Evolutionary conservation across 2,888 invertebrate genomes (phyloP).

Genomic region (Drosophila quinaria): DNA sequence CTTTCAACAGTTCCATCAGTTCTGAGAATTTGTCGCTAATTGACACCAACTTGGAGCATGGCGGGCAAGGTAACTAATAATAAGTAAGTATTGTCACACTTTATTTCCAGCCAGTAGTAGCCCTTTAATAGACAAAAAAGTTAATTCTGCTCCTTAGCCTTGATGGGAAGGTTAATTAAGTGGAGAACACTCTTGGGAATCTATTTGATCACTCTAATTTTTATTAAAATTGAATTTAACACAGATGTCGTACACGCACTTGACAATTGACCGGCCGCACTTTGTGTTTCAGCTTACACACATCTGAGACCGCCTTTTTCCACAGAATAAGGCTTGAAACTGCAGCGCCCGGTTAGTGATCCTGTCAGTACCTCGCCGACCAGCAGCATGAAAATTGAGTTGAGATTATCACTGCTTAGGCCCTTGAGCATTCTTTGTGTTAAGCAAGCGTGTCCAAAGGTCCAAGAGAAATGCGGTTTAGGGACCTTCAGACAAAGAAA

Average conservation of each 20-base stretch:
- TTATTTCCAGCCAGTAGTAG: slow-evolving; percentile 48
- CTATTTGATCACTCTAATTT: slow-evolving; percentile 71
- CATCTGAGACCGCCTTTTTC: slow-evolving; percentile 70
- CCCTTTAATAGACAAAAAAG: not conserved
- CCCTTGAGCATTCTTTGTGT: slow-evolving; percentile 31
- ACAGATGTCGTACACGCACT: slow-evolving; percentile 68
- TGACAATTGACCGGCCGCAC: slow-evolving; percentile 55
- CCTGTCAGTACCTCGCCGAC: slow-evolving; percentile 23
- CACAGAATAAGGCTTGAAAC: slow-evolving; percentile 69
- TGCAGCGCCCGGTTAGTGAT: slow-evolving; percentile 32
- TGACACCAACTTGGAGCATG: slow-evolving; percentile 50
- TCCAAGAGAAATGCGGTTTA: slow-evolving; percentile 12
- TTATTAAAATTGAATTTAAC: slow-evolving; percentile 75
- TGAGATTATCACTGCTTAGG: slow-evolving; percentile 70
- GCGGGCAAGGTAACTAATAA: slow-evolving; percentile 12
- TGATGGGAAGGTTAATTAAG: not conserved
- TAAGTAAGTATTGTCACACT: slow-evolving; percentile 43
- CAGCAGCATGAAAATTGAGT: slow-evolving; percentile 59
- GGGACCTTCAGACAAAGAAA: slow-evolving; percentile 19
- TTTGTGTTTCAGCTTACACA: slow-evolving; percentile 77
- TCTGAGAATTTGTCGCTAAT: slow-evolving; percentile 62
- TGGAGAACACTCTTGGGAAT: slow-evolving; percentile 23
- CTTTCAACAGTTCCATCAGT: slow-evolving; percentile 14
- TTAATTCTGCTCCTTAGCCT: not conserved
- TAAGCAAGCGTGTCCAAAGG: slow-evolving; percentile 65